These are phyloP conservation scores for Drosophila infuscata DNA, from an alignment of 2,888 invertebrate genomes.

Conservation along the genomic window DNA sequence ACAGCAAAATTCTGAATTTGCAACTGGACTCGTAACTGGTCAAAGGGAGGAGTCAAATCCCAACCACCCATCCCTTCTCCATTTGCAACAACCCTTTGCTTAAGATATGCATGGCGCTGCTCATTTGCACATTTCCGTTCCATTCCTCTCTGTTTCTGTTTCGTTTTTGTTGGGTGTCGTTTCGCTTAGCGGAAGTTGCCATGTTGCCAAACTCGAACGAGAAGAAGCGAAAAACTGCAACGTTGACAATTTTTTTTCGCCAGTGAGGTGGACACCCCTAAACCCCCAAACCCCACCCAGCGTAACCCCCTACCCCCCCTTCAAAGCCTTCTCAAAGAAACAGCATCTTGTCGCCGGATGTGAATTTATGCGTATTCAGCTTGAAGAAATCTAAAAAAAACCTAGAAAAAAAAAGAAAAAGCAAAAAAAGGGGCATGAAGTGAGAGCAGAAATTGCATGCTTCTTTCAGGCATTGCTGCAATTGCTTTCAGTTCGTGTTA, in stretches of 20 bases:
- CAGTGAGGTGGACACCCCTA: slow-evolving; percentile 41
- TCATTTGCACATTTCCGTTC: slow-evolving; percentile 80
- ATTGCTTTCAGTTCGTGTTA: slow-evolving; percentile 61
- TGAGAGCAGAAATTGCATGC: slow-evolving; percentile 4
- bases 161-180: slow-evolving; percentile 46
- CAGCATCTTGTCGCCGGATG: slow-evolving; percentile 78
- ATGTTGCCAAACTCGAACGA: slow-evolving; percentile 73
- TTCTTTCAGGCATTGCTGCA: slow-evolving; percentile 32
- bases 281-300: not conserved
- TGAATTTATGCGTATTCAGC: slow-evolving; percentile 80
- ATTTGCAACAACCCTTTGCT: slow-evolving; percentile 22
- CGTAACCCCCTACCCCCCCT: not conserved
- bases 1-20: slow-evolving; percentile 5
- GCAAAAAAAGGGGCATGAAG: not conserved
- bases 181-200: slow-evolving; percentile 70
- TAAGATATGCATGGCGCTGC: slow-evolving; percentile 76
- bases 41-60: not conserved
- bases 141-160: slow-evolving; percentile 46
- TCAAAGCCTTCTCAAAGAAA: slow-evolving; percentile 6
- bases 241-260: slow-evolving; percentile 62
- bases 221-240: slow-evolving; percentile 52
- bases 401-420: not conserved
- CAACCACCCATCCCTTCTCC: not conserved
- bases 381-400: slow-evolving; percentile 28
- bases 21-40: slow-evolving; percentile 16